Evolutionary conservation across 2,888 invertebrate species (phyloP), one percentile per base, ranked within the genome.

Genomic region (Drosophila mercatorum): DNA sequence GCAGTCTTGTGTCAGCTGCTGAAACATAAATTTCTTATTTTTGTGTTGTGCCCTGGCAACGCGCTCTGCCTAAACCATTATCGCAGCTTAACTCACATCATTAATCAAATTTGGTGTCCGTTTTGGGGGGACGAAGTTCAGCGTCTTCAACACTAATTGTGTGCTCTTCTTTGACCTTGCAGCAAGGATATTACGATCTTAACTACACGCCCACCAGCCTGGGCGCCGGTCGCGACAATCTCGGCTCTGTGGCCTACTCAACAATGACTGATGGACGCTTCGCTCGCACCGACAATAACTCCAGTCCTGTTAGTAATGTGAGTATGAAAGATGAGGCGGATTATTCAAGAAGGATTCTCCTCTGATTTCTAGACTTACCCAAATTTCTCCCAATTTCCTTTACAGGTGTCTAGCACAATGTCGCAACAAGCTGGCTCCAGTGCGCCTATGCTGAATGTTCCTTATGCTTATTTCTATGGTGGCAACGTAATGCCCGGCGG

Each of bases 211-310:
- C 95, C 74, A 95, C 95, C 75, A 95, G 95, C 88, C 93, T 96
- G 88, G 95, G 95, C 56, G 95, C 95, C 68, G 95, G 95, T 66
- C 92, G 93, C 56, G 95, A 95, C 89, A 95, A 95, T 77, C 93
- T 95, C 77, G 95, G 95, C 61, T 95, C 94, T 80, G 95, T 95
- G 80, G 95, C 95, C 66, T 96, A 95, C 93, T 95, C 95, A 84
- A 94, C 94, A 90, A 95, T 95, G 94, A 95, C 95, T 88, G 96
- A 96, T 92, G 95, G 94, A 71, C 94, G 96, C 89, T 96, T 95
- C 92, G 93, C 95, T 73, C 94, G 95, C 90, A 95, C 96, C 81
- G 96, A 96, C 93, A 96, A 96, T 93, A 96, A 96, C 92, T 95
- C 96, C 85, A 96, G 96, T 78, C 96, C 96, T 53, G 93, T 93